These are phyloP conservation scores for Leptoteleia sp. DNA, from an alignment of 1,140 invertebrate genomes.

Conservation along the genomic window DNA sequence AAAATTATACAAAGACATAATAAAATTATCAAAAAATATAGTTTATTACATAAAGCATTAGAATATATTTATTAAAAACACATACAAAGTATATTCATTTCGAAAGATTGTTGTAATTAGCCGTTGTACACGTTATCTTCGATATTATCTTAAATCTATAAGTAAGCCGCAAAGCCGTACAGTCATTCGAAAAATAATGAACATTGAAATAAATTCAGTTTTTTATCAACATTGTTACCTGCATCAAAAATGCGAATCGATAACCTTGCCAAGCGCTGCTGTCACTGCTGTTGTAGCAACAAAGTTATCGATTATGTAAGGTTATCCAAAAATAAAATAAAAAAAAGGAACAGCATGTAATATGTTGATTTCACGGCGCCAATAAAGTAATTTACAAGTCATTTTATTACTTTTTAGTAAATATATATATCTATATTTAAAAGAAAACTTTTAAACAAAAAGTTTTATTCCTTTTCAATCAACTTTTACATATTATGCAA, in stretches of 20 bases:
- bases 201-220: constrained; percentile 26
- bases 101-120: constrained; percentile 39
- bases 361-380: neutral
- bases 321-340: constrained; percentile 22
- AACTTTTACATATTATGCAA: neutral
- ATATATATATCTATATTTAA: too few relatives aligned
- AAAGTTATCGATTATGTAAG: constrained; percentile 25
- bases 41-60: constrained; percentile 60
- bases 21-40: constrained; percentile 49
- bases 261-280: constrained; percentile 15
- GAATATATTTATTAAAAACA: constrained; percentile 63
- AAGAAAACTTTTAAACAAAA: neutral
- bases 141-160: constrained; percentile 49
- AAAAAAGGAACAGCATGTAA: constrained; percentile 25
- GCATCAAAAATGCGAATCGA: constrained; percentile 31
- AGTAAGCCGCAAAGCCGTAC: constrained; percentile 54
- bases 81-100: constrained; percentile 56
- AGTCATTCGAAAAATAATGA: constrained; percentile 42
- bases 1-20: too few relatives aligned
- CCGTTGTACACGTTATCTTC: constrained; percentile 40
- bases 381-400: constrained; percentile 11
- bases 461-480: neutral
- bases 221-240: constrained; percentile 17
- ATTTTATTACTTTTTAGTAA: too few relatives aligned
- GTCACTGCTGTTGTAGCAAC: constrained; percentile 9